Evolutionary conservation across 2,797 vertebrate species (phyloP).

Genomic region (Microcaecilia unicolor): DNA sequence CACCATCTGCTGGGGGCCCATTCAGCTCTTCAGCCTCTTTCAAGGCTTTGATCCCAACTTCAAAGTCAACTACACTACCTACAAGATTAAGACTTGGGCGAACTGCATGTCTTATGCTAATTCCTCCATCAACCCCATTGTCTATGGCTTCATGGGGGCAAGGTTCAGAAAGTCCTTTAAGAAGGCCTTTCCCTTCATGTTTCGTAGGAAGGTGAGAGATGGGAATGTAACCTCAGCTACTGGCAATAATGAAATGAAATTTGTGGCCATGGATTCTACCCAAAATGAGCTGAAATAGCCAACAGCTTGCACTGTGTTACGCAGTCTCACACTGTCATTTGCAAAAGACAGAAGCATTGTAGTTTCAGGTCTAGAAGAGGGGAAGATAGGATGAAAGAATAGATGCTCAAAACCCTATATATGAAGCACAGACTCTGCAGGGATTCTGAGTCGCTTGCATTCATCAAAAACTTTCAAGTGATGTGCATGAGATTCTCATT

Average conservation of each 20-base stretch:
- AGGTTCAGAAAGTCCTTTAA: slow-evolving; percentile 76
- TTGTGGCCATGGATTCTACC: slow-evolving; percentile 60
- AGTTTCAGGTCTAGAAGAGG: too few species aligned
- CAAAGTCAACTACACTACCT: slow-evolving; percentile 61
- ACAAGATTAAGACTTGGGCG: slow-evolving; percentile 82
- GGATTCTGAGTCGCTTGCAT: too few species aligned
- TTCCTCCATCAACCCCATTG: slow-evolving; percentile 76
- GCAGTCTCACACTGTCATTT: too few species aligned
- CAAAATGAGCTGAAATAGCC: slow-evolving; percentile 4
- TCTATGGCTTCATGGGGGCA: slow-evolving; percentile 78
- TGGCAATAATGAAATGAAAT: slow-evolving; percentile 77
- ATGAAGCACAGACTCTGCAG: too few species aligned
- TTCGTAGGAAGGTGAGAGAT: slow-evolving; percentile 61
- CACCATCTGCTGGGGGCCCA: slow-evolving; percentile 34
- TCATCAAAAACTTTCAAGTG: too few species aligned
- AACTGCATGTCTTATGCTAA: slow-evolving; percentile 84
- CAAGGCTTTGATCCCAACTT: slow-evolving; percentile 55
- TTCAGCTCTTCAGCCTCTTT: slow-evolving; percentile 31
- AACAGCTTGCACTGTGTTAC: too few species aligned
- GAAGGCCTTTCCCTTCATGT: slow-evolving; percentile 74
- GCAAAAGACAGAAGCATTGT: too few species aligned
- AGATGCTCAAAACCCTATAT: too few species aligned
- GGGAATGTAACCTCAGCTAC: slow-evolving; percentile 63
- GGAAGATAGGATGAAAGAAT: too few species aligned
- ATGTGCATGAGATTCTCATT: too few species aligned